phyloP scores from a whole-genome alignment of 1,140 invertebrate genomes.

The Saxidomus purpurata region DNA sequence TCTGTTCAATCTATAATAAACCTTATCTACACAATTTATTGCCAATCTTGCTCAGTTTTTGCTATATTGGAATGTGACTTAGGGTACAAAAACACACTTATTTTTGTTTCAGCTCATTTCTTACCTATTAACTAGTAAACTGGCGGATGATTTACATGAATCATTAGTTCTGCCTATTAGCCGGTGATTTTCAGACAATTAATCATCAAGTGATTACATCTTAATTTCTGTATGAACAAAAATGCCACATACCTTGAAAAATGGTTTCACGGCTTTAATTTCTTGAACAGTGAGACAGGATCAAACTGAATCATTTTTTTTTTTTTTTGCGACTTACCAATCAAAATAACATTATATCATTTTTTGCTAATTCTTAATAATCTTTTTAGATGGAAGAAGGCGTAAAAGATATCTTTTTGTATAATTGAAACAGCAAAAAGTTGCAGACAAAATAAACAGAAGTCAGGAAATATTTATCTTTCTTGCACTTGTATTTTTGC shows the following conservation, averaged over 20 bases:
- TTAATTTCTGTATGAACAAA: constrained; percentile 38
- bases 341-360: too few relatives aligned
- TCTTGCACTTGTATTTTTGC: neutral
- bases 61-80: neutral
- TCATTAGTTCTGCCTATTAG: neutral
- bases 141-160: neutral
- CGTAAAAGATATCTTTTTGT: too few relatives aligned
- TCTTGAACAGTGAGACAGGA: too few relatives aligned
- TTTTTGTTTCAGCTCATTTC: constrained; percentile 17
- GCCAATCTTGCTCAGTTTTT: constrained; percentile 4
- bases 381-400: too few relatives aligned
- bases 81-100: neutral
- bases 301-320: too few relatives aligned
- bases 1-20: constrained; percentile 15
- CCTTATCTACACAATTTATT: constrained; percentile 25
- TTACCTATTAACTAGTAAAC: neutral
- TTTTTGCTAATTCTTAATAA: too few relatives aligned
- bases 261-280: too few relatives aligned
- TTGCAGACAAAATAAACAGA: neutral
- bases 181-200: constrained; percentile 32
- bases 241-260: constrained; percentile 35
- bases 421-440: too few relatives aligned
- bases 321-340: too few relatives aligned
- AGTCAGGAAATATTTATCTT: neutral
- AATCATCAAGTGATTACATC: constrained; percentile 22